Evolutionary conservation across 2,113 vertebrate species (phyloP), one percentile per base, ranked within the genome.

Genomic region (Heterotis niloticus): DNA sequence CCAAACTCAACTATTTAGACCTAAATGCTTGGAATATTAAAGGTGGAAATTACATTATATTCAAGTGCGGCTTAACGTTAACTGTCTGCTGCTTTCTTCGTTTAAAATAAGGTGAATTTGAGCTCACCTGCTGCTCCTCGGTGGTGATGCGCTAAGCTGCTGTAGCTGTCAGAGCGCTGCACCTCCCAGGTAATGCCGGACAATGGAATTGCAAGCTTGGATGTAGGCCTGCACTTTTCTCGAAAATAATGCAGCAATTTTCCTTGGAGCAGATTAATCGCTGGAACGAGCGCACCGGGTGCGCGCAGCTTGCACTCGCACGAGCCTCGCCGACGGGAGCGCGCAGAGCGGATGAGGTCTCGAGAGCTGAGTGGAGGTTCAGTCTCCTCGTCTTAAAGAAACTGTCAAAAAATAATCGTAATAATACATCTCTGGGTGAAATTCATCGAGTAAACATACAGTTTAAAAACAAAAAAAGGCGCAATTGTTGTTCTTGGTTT

Each of bases 111-210:
- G 3, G 3, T 44, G 34, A 44, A 44, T 44, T 17, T 28, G 4
- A 9, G 85, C 91, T 84, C 85, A 98, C 96, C 95, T 0, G 89
- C 92, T 0, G 95, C 85, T 18, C 96, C 95, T 0, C 85, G 89
- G 24, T 82, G 81, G 60, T 95, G 96, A 81, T 91, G 78, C 54
- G 92, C 91, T 75, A 97, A 85, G 83, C 95, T 99, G 92, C 96
- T 98, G 96, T 96, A 99, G 29, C 97, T 96, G 0, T 98, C 97
- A 0, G 94, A 97, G 67, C 96, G 94, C 82, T 96, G 93, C 0
- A 95, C 88, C 88, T 98, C 96, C 95, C 96, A 97, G 34, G 85
- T 65, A 2, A 85, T 80, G 79, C 78, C 88, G 1, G 88, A 75
- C 44, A 88, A 82, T 1, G 87, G 82, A 51, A 71, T 96, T 99